A percentile compares a stretch with the other conserved stretches of the same genome.
phyloP scores from a whole-genome alignment of 2,888 invertebrate genomes.

The Pandemis heparana region DNA sequence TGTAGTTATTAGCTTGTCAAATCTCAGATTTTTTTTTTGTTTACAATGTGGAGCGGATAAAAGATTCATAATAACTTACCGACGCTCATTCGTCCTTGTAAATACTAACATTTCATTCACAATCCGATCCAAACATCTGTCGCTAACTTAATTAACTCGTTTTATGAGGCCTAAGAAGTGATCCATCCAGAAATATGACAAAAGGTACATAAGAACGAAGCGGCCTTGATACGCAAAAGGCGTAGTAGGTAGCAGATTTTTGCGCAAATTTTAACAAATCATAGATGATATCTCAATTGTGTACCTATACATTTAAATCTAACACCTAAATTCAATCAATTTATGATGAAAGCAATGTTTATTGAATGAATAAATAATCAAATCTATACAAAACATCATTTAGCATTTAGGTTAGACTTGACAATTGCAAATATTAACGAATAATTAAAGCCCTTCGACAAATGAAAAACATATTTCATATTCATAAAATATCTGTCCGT shows the following conservation, averaged over 20 bases:
- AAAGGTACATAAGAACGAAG: background rate
- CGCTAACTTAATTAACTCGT: too few relatives aligned
- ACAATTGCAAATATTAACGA: background rate
- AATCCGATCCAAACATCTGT: background rate
- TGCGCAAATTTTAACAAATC: background rate
- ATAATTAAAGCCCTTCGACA: background rate
- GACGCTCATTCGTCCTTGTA: background rate
- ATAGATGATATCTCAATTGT: background rate
- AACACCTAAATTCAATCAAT: too few relatives aligned
- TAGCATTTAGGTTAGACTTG: background rate
- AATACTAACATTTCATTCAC: background rate
- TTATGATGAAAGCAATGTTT: too few relatives aligned
- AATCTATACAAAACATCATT: background rate
- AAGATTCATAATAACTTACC: background rate
- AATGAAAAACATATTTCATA: background rate
- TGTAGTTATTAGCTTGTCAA: conserved; percentile 30
- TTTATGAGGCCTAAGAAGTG: background rate
- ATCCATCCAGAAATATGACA: background rate
- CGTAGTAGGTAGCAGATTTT: background rate
- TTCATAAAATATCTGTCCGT: too few relatives aligned
- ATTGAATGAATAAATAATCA: too few relatives aligned
- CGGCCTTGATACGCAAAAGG: background rate
- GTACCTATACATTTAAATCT: too few relatives aligned
- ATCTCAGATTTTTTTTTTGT: conserved; percentile 7
- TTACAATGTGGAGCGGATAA: background rate